These are phyloP conservation scores for Sebastes miniatus DNA, from an alignment of 2,797 vertebrate genomes.

Conservation along the genomic window DNA sequence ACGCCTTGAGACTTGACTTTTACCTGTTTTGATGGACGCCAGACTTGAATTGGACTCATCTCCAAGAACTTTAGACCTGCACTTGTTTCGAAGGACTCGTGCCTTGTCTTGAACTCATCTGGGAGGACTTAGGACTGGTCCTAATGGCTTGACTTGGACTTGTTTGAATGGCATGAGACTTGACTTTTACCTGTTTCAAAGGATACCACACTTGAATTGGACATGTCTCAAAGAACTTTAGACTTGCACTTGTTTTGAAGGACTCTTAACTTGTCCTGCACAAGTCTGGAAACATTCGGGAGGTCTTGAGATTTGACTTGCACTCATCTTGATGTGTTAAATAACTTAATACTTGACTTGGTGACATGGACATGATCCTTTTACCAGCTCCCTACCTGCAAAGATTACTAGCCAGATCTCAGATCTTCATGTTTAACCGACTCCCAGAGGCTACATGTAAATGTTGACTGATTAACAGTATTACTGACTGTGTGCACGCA, in stretches of 20 bases:
- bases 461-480: slow-evolving; percentile 18
- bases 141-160: too few species aligned
- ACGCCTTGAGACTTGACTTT: neutral
- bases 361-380: too few species aligned
- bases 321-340: neutral
- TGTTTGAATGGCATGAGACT: neutral
- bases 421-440: neutral
- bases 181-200: neutral
- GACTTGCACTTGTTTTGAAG: neutral
- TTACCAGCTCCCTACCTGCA: neutral
- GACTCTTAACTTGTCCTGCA: neutral
- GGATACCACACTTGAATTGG: neutral
- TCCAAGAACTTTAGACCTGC: neutral
- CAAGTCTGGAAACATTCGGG: neutral
- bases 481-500: neutral
- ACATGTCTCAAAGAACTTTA: neutral
- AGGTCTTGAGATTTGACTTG: neutral
- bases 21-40: neutral
- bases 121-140: neutral
- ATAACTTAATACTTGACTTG: neutral
- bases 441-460: neutral
- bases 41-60: neutral
- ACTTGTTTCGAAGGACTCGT: neutral
- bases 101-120: neutral
- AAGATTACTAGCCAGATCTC: neutral